Conservation (phyloP, 2,888 invertebrate species). For the Eugnorisma glareosa region DNA sequence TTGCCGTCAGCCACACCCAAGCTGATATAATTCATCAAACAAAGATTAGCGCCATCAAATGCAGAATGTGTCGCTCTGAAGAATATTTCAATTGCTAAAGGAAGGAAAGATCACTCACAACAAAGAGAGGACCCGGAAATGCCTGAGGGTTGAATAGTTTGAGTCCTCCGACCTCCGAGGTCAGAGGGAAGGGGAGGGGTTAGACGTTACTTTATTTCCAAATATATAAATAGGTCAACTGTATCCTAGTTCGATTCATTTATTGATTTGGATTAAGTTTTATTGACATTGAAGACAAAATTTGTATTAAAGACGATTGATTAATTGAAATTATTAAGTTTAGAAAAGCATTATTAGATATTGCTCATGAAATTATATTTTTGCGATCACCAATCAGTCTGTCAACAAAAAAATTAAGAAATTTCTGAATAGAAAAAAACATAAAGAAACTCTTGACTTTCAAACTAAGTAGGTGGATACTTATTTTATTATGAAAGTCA, state of each 20-base stretch:
- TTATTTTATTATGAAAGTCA: neutral
- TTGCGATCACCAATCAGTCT: neutral
- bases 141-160: conserved; percentile 78
- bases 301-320: neutral
- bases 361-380: neutral
- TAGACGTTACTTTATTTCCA: conserved; percentile 25
- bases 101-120: conserved; percentile 75
- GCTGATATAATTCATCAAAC: conserved; percentile 50
- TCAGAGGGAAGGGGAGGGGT: conserved; percentile 47
- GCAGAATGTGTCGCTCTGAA: conserved; percentile 70
- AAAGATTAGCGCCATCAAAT: conserved; percentile 56
- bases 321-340: neutral
- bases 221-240: conserved; percentile 57
- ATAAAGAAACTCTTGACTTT: neutral
- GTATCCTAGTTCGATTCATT: conserved; percentile 1
- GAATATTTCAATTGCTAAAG: conserved; percentile 73
- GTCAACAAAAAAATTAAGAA: neutral
- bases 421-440: neutral
- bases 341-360: neutral
- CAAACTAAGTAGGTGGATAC: neutral
- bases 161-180: conserved; percentile 63
- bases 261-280: neutral
- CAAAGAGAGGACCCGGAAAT: conserved; percentile 78
- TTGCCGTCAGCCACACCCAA: conserved; percentile 8
- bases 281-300: neutral